Percentiles rank a stretch among this genome's conserved stretches.
These are phyloP conservation scores for Spea hammondii DNA, from an alignment of 2,797 vertebrate species.

Conservation along the genomic window DNA sequence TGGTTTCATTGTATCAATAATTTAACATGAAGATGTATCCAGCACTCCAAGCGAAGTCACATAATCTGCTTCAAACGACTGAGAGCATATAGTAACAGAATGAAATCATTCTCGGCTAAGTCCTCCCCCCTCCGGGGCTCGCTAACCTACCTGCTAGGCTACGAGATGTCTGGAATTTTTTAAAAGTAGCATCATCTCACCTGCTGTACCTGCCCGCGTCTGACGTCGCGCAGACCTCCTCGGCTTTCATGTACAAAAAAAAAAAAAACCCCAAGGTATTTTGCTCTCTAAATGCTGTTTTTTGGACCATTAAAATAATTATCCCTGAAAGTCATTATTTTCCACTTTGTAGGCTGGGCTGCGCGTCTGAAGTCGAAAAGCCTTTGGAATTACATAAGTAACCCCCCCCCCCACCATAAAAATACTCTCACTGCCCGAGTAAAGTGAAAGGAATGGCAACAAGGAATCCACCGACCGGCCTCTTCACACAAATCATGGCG, in stretches of 20 bases:
- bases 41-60: no score
- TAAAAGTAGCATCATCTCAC: constrained; percentile 17
- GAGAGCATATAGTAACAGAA: constrained; percentile 4
- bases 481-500: no score
- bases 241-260: constrained; percentile 44
- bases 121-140: background rate
- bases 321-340: constrained; percentile 23
- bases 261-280: constrained; percentile 27
- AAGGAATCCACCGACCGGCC: no score
- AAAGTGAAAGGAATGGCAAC: no score
- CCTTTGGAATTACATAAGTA: background rate
- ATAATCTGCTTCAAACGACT: constrained; percentile 6
- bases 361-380: background rate
- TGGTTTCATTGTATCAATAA: no score
- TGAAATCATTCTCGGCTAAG: constrained; percentile 9
- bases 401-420: constrained; percentile 3
- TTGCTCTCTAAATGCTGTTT: constrained; percentile 9
- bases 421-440: background rate
- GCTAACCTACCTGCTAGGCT: background rate
- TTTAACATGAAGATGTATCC: no score
- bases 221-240: constrained; percentile 38
- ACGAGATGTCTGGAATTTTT: constrained; percentile 29
- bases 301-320: constrained; percentile 35
- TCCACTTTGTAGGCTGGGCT: constrained; percentile 2
- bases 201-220: constrained; percentile 26